Base-by-base conservation (phyloP, 2,113 vertebrate species). In the Anoura caudifer region DNA sequence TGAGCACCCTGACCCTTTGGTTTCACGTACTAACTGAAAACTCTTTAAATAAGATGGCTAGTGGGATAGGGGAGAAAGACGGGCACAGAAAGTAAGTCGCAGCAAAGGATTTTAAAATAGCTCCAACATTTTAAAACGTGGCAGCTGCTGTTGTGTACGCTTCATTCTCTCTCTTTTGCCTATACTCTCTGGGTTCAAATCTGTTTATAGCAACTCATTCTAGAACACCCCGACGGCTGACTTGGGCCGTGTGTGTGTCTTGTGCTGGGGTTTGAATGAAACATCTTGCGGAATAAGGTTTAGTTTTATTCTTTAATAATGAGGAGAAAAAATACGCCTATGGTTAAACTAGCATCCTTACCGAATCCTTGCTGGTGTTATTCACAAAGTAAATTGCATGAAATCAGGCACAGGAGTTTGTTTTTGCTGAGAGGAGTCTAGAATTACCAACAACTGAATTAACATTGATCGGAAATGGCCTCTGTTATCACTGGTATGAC, bases 61-160 rank as follows among this genome's bases (percentile, higher is more conserved):
- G 75, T 83, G 28, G 47, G n/a, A 26, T n/a, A 82, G 61, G 69
- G 45, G 54, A 86, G 15, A 87, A 11, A 93, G 13, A 75, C 3
- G 63, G 61, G 36, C 87, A 63, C 15, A 67, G 83, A 86, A 79
- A 96, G 38, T 45, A 89, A 93, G 54, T 56, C 79, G 92, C 41
- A 86, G n/a, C 50, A 61, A 94, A 80, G 75, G 22, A 87, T 93
- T 85, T 91, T 41, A 87, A 97, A 94, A 93, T 96, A 94, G 63
- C 52, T 84, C 61, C 97, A 85, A 43, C 43, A 91, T 95, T 89
- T 95, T 97, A 80, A 67, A 95, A 45, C 61, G 41, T 87, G 86
- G 50, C 81, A 95, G 54, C 0, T 45, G 92, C 43, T 67, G 11
- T 93, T 97, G 76, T 97, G 63, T 92, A 73, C 31, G 43, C 75